A percentile compares a stretch with the other conserved stretches of the same genome.
Conservation (phyloP, 2,888 invertebrate genomes). For the Saturnia japonica region DNA sequence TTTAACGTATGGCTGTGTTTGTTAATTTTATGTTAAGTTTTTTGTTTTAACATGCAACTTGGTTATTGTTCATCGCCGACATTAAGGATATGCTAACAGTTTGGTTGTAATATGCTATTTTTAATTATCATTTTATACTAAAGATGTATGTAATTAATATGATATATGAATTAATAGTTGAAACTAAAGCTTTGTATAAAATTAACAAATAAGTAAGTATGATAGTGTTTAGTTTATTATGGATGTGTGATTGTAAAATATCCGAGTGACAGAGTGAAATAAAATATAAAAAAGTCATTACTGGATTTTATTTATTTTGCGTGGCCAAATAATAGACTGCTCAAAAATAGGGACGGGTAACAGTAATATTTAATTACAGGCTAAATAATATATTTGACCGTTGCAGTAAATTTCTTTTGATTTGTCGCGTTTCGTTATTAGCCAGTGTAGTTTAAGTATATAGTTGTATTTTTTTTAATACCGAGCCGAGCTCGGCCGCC, state of each 20-base stretch:
- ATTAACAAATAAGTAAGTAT: constrained; percentile 80
- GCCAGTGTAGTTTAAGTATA: too few species aligned
- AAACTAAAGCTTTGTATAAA: constrained; percentile 81
- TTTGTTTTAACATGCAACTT: constrained; percentile 69
- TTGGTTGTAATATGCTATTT: constrained; percentile 14
- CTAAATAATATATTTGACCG: too few species aligned
- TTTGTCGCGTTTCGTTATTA: too few species aligned
- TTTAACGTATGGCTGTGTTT: constrained; percentile 75
- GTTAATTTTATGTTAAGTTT: constrained; percentile 82
- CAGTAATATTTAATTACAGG: too few species aligned
- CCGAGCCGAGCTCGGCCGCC: too few species aligned
- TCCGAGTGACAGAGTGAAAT: constrained; percentile 68
- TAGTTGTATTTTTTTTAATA: too few species aligned
- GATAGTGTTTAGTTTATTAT: constrained; percentile 51
- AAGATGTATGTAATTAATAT: constrained; percentile 31
- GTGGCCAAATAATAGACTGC: neutral
- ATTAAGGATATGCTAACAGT: constrained; percentile 62
- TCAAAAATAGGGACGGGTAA: neutral
- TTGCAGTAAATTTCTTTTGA: too few species aligned
- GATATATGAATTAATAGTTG: constrained; percentile 61
- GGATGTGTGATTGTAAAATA: constrained; percentile 59
- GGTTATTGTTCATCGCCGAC: constrained; percentile 68
- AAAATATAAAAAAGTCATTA: constrained; percentile 45
- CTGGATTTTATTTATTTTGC: constrained; percentile 32
- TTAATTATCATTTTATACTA: constrained; percentile 14